Base-by-base conservation (phyloP, 2,888 invertebrate species). In the Sarcophaga subvicina region DNA sequence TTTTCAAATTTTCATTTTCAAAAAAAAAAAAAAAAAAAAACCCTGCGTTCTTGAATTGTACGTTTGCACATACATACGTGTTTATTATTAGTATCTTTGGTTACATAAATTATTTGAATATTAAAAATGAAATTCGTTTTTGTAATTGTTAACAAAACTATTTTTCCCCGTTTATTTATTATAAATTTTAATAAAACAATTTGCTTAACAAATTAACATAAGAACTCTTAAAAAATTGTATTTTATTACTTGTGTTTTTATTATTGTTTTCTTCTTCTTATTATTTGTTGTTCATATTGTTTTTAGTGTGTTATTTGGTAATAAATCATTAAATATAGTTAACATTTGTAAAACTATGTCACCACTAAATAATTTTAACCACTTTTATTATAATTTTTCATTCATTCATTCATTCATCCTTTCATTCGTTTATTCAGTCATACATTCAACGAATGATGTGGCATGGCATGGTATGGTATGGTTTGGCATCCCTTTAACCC, bases 301-400 rank as follows among this genome's bases (percentile, higher is more conserved):
- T 81, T 86, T 78, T 83, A 63, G 87, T 87, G 87, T 87, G 87
- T 69, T 82, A 81, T 79, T 78, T 67, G 22, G 79, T 71, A 75
- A 84, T 87, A 87, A 87, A 87, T 87, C 87, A 82, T 87, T 87
- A 60, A 75, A 81, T 82, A 79, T 71, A 63, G n/a, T 79, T 87
- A 71, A 80, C 81, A 82, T 82, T 82, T 82, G 79, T 81, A 82
- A 79, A 87, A 87, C 81, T 87, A 87, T 87, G 87, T 87, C 87
- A 87, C 75, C 84, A 79, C 86, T 73, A 86, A 80, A 78, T 80
- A 79, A 54, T 54, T 78, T 78, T 85, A 78, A 77, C 72, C 69
- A 45, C 62, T 72, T 54, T 75, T 81, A 81, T 82, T 47, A 81
- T 77, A 73, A 81, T 78, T 69, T 69, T 49, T 47, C 6, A 27